These are phyloP conservation scores for Cepaea nemoralis DNA, from an alignment of 1,140 invertebrate genomes.

Conservation along the genomic window DNA sequence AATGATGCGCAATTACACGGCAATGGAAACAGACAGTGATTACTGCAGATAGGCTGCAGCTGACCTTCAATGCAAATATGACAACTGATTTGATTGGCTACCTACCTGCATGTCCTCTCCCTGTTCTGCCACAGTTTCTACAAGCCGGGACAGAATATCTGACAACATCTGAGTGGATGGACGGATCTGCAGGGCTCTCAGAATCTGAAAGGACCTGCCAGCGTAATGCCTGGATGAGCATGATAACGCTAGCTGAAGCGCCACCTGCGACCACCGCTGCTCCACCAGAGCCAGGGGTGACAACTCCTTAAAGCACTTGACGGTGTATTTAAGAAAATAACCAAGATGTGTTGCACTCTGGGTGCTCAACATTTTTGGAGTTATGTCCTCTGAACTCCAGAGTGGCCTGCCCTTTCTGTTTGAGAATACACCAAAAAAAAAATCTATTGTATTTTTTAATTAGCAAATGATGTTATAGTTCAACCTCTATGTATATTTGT, in stretches of 20 bases:
- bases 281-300: slow-evolving; percentile 87
- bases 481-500: too few species aligned
- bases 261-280: slow-evolving; percentile 92
- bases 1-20: too few species aligned
- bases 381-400: slow-evolving; percentile 98
- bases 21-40: too few species aligned
- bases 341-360: slow-evolving; percentile 86
- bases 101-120: slow-evolving; percentile 97
- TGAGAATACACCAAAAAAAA: slow-evolving; percentile 7
- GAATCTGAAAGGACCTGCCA: slow-evolving; percentile 91
- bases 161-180: slow-evolving; percentile 93
- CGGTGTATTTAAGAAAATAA: slow-evolving; percentile 82
- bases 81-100: not conserved
- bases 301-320: slow-evolving; percentile 89
- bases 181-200: slow-evolving; percentile 91
- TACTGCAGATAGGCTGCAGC: too few species aligned
- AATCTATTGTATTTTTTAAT: too few species aligned
- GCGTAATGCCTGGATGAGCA: slow-evolving; percentile 98
- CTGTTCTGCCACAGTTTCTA: slow-evolving; percentile 97
- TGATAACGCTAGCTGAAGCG: slow-evolving; percentile 92
- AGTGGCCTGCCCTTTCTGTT: slow-evolving; percentile 77
- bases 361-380: slow-evolving; percentile 92
- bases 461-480: too few species aligned
- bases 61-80: too few species aligned
- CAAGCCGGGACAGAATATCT: slow-evolving; percentile 93